phyloP scores from a whole-genome alignment of 2,113 vertebrate species.

The Plecotus auritus region DNA sequence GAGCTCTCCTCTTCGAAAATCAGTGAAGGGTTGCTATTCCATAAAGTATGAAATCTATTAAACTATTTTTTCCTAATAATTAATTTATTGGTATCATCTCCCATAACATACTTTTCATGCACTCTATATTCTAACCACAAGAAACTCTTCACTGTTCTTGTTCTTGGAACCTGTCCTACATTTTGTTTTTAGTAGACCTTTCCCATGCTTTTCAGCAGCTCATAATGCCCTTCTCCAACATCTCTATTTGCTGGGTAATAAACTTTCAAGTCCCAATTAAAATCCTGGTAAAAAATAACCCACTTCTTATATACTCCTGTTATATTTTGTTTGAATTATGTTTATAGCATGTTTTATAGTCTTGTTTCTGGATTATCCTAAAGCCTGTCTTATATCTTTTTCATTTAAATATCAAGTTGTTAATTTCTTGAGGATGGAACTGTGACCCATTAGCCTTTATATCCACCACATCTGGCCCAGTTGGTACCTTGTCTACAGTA shows the following conservation, averaged over 20 bases:
- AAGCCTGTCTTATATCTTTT: not conserved
- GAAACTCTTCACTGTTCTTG: not conserved
- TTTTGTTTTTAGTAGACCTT: not conserved
- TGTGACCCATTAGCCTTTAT: not conserved
- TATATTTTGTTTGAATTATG: not conserved
- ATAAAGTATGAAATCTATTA: not conserved
- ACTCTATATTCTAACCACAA: not conserved
- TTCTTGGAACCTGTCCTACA: not conserved
- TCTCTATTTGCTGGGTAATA: not conserved
- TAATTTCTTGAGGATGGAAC: not conserved
- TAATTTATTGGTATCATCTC: not conserved
- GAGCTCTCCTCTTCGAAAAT: not conserved
- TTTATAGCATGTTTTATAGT: not conserved
- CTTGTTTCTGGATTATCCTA: not conserved
- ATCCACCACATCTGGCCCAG: not conserved
- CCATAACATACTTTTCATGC: not conserved
- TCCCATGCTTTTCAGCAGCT: not conserved
- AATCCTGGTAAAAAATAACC: not conserved
- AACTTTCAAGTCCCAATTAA: not conserved
- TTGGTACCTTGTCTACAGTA: not conserved
- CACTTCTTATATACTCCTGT: not conserved
- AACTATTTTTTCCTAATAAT: not conserved
- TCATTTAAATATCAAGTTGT: not conserved
- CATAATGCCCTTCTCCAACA: not conserved
- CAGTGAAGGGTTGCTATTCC: not conserved